Evolutionary conservation across 2,113 vertebrate genomes (phyloP).

Genomic region (Xiphophorus maculatus): DNA sequence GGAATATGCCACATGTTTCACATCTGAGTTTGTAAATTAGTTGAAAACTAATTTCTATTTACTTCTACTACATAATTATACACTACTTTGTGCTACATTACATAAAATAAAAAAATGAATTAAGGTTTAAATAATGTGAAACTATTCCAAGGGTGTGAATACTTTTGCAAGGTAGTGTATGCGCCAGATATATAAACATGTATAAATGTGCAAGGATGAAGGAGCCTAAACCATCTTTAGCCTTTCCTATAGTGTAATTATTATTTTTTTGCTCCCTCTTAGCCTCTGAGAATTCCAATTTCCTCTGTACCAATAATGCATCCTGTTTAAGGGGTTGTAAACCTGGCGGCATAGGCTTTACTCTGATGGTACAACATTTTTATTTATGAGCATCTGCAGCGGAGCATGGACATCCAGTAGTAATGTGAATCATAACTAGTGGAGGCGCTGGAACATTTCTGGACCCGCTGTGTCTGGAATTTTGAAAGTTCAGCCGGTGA

Average conservation of each 20-base stretch:
- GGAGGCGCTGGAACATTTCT: conserved; percentile 22
- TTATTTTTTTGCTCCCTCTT: conserved; percentile 3
- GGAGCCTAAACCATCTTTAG: background rate
- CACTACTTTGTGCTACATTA: background rate
- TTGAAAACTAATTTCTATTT: no score
- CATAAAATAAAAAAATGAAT: background rate
- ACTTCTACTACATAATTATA: background rate
- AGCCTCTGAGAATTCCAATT: conserved; percentile 10
- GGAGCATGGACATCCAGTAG: conserved; percentile 40
- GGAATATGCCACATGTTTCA: no score
- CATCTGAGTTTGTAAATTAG: no score
- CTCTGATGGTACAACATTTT: conserved; percentile 12
- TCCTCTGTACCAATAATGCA: conserved; percentile 11
- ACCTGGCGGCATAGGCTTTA: conserved; percentile 1
- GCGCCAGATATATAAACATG: no score
- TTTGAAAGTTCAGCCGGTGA: conserved; percentile 48
- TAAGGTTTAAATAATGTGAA: background rate
- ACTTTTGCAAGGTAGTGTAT: background rate
- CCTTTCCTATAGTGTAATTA: background rate
- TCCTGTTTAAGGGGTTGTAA: conserved; percentile 1
- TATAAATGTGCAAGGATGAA: background rate
- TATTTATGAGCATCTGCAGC: conserved; percentile 49
- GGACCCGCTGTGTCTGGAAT: conserved; percentile 64
- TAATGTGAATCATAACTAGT: conserved; percentile 51
- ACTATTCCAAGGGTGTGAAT: background rate